Evolutionary conservation across 2,797 vertebrate species (phyloP).

Genomic region (Oreochromis grahami): DNA sequence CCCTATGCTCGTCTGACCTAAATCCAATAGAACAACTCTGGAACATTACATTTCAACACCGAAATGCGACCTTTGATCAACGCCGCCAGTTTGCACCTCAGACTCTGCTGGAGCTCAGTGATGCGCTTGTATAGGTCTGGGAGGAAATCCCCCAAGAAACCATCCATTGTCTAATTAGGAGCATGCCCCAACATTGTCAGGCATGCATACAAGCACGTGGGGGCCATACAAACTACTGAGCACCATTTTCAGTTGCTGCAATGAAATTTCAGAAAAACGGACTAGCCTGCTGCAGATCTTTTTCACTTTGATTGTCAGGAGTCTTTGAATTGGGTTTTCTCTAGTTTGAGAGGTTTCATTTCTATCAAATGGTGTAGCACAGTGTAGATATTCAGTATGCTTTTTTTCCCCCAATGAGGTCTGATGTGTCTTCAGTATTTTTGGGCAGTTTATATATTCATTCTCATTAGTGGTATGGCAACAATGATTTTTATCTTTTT

Average conservation of each 20-base stretch:
- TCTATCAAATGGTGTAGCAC: not conserved
- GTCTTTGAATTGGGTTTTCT: not conserved
- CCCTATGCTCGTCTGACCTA: not conserved
- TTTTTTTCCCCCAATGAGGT: not conserved
- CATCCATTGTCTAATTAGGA: not conserved
- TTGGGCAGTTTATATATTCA: not conserved
- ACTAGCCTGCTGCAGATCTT: not conserved
- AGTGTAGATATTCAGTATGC: not conserved
- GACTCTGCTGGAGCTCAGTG: not conserved
- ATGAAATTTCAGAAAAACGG: not conserved
- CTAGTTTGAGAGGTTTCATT: not conserved
- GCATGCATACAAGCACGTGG: not conserved
- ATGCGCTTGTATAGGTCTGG: not conserved
- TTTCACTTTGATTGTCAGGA: not conserved
- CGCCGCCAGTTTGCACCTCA: not conserved
- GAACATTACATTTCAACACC: not conserved
- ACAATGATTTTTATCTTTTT: not conserved
- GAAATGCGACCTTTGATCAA: not conserved
- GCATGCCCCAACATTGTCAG: not conserved
- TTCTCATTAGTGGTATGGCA: not conserved
- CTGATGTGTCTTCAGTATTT: not conserved
- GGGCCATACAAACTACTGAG: not conserved
- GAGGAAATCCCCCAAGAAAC: not conserved
- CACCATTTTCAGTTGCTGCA: not conserved
- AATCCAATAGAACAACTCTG: not conserved